Base-by-base conservation (phyloP, 2,888 invertebrate species). In the Ornithoptera alexandrae region DNA sequence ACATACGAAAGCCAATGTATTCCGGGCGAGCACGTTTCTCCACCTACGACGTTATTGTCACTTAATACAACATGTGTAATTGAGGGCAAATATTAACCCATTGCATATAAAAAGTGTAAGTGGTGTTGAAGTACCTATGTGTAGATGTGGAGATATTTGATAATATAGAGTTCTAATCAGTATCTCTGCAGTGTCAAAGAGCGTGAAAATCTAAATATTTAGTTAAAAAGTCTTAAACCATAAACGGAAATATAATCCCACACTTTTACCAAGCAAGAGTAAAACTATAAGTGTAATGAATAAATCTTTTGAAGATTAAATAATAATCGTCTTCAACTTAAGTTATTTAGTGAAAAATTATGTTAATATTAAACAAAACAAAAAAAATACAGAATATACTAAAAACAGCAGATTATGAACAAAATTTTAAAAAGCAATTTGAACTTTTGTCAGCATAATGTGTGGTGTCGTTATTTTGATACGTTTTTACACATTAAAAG, bases 401-500 rank as follows among this genome's bases (percentile, higher is more conserved):
- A 42, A 61, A 61, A 62, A 6, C 46, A 22, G 46, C 46, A 62
- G 22, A 46, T 46, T 46, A 62, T 62, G 18, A 6, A 42, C 46
- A 62, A 24, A 62, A 46, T 62, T 62, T 62, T n/a, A 62, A 62
- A 59, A 42, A 15, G 20, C 17, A 24, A 39, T 61, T 61, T 61
- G 20, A 61, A 39, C 22, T 61, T 61, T 61, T 67, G 67, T 62
- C 15, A 56, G 56, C 39, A 57, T 67, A 67, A 67, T 67, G 67
- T 62, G 67, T 67, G 57, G 62, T 62, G 67, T 62, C 67, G 58
- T 62, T 62, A 67, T 62, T 56, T 24, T 46, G 67, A 39, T 67
- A 61, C 53, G 56, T 67, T 67, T 67, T 56, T 57, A 67, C 57
- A 62, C 65, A 65, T 65, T 65, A 65, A 65, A 67, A 62, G 57